Evolutionary conservation across 2,888 invertebrate genomes (phyloP), one percentile per base, ranked within the genome.

Genomic region (Heteromyza rotundicornis): DNA sequence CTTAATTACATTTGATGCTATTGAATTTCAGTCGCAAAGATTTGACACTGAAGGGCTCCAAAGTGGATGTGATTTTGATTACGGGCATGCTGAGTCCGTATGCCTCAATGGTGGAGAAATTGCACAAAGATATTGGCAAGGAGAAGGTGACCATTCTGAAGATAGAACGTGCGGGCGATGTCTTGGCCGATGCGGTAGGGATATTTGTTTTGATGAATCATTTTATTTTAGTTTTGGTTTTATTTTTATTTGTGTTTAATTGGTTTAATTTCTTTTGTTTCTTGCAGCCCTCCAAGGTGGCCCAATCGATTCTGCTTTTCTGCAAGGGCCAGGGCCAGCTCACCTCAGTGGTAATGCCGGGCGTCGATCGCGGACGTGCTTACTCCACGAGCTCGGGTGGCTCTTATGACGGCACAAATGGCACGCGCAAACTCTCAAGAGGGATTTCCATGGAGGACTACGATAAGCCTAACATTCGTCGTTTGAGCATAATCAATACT

Each of bases 101-200:
- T 83, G 87, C 92, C 64, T 86, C 88, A 64, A 92, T 92, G 64
- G 92, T 94, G 53, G 91, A 92, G 82, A 90, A 90, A 74, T 86
- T 93, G 82, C 89, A 91, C 84, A 87, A 89, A 64, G 89, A 90
- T 72, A 86, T 92, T 79, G 92, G 92, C 79, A 92, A 92, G 80
- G 90, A 91, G 74, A 90, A 90, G 77, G 90, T 92, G 57, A 94
- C 94, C 64, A 88, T 95, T 66, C 85, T 95, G 59, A 92, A 94
- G 80, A 89, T 95, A 64, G 94, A 95, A 74, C 88, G 90, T 64
- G 92, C 90, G 53, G 94, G 94, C n/a, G 94, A 95, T 84, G 94
- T 94, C 5, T 85, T 95, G 64, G 88, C 90, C 66, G 95, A 95
- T 84, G 89, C 91, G 78, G 94, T 94, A 77, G 87, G 89, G 70